These are phyloP conservation scores for Nyctalus aviator DNA, from an alignment of 2,797 vertebrate genomes.

Conservation along the genomic window DNA sequence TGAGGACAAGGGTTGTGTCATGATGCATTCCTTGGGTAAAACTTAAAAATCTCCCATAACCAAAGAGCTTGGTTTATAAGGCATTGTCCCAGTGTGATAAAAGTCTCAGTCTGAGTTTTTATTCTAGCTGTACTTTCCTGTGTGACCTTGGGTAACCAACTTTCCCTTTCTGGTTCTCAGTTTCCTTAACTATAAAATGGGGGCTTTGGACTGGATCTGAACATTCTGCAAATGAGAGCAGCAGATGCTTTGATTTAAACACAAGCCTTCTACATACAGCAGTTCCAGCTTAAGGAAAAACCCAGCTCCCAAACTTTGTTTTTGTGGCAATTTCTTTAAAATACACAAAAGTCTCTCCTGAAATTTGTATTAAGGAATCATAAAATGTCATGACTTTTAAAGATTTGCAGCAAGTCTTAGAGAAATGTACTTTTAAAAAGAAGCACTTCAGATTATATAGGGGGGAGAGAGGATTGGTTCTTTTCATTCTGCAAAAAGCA, in stretches of 20 bases:
- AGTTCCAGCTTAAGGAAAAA: not conserved
- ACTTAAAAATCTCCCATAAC: not conserved
- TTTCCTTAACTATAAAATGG: not conserved
- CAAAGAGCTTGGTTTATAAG: not conserved
- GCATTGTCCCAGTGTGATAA: not conserved
- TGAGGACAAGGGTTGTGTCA: not conserved
- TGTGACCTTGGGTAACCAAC: not conserved
- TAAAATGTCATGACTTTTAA: slow-evolving; percentile 49
- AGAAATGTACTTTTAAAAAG: slow-evolving; percentile 39
- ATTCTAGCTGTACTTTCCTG: not conserved
- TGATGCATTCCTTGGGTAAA: not conserved
- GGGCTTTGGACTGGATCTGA: not conserved
- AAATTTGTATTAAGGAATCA: slow-evolving; percentile 49
- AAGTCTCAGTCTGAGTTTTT: not conserved
- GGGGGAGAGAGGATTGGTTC: not conserved
- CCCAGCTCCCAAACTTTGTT: slow-evolving; percentile 13
- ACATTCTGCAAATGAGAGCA: not conserved
- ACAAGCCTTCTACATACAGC: not conserved
- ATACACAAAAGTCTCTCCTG: not conserved
- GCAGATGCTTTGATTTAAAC: not conserved
- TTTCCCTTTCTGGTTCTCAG: not conserved
- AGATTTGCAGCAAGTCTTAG: slow-evolving; percentile 41
- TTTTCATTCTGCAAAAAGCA: slow-evolving; percentile 23
- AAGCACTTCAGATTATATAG: not conserved
- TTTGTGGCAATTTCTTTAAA: slow-evolving; percentile 54